A percentile compares a stretch with the other conserved stretches of the same genome.
Conservation (phyloP, 2,113 vertebrate genomes). For the Mirounga angustirostris region DNA sequence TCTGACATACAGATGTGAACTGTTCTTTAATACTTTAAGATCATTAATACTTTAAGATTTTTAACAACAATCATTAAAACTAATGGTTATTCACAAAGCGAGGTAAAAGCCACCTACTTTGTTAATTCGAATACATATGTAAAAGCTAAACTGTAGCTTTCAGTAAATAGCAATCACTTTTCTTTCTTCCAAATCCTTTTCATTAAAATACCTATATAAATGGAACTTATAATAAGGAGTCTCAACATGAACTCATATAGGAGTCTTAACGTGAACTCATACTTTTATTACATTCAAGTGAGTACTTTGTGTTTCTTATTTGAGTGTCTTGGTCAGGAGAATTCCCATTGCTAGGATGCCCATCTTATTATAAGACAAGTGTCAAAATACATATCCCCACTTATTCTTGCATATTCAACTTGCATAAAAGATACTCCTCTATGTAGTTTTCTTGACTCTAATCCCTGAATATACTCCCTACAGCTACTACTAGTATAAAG, state of each 20-base stretch:
- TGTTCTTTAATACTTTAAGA: background rate
- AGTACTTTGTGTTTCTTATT: background rate
- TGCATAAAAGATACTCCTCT: background rate
- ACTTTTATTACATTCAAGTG: background rate
- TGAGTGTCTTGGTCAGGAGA: background rate
- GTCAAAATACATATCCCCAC: background rate
- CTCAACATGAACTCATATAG: background rate
- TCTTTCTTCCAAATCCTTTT: background rate
- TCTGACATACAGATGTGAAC: background rate
- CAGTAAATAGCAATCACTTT: background rate
- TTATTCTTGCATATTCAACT: background rate
- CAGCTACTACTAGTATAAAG: background rate
- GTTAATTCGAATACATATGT: background rate
- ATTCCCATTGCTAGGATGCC: background rate
- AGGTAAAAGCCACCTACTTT: background rate
- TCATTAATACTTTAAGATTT: background rate
- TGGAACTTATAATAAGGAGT: background rate
- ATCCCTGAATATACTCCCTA: background rate
- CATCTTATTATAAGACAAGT: background rate
- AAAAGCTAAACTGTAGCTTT: background rate
- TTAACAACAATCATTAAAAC: background rate
- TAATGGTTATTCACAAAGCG: background rate
- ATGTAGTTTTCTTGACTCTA: background rate
- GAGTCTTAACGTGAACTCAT: background rate
- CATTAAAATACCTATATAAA: background rate